Evolutionary conservation across 2,797 vertebrate species (phyloP), one percentile per base, ranked within the genome.

Genomic region (Pagetopsis macropterus): DNA sequence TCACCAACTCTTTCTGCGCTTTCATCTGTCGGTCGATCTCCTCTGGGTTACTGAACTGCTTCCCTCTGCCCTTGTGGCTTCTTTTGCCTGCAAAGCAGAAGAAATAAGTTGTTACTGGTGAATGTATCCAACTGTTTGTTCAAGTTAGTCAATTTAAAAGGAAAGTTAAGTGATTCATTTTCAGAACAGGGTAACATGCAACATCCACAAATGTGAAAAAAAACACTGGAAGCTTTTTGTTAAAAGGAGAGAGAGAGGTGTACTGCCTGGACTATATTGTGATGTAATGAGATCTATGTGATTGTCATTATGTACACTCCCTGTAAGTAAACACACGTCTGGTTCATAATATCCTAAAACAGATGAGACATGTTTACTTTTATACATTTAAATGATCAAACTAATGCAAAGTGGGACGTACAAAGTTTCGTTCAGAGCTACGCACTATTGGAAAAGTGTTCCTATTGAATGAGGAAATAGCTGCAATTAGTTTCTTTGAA

Each of bases 1-100:
- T 91, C 69, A 95, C 95, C 93, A 81, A 0, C 78, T 94, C 93
- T 65, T 76, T 92, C 85, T 96, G 94, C 0, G 80, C 91, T 62
- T 16, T 92, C 95, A 96, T 96, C 79, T 96, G 95, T 41, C 94
- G 66, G 75, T 96, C 95, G 17, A 96, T 95, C 86, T 96, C 95
- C 55, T 96, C 95, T 0, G 95, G 95, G 76, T 95, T 95, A 88
- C 93, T 95, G 81, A 95, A 96, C 76, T 95, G 94, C 86, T 96
- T 96, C 60, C 94, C 93, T 58, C 95, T 83, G 77, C 95, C 95
- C 77, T 95, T 96, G 78, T 96, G 93, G 62, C 94, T 88, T 64
- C 93, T 95, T 89, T 94, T 96, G 0, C 95, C 95, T 95, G 69
- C 37, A 81, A 75, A 37, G 27, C 17, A 69, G n/a, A 65, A 52